These are phyloP conservation scores for Enchytraeus crypticus DNA, from an alignment of 2,888 invertebrate species.

Conservation along the genomic window DNA sequence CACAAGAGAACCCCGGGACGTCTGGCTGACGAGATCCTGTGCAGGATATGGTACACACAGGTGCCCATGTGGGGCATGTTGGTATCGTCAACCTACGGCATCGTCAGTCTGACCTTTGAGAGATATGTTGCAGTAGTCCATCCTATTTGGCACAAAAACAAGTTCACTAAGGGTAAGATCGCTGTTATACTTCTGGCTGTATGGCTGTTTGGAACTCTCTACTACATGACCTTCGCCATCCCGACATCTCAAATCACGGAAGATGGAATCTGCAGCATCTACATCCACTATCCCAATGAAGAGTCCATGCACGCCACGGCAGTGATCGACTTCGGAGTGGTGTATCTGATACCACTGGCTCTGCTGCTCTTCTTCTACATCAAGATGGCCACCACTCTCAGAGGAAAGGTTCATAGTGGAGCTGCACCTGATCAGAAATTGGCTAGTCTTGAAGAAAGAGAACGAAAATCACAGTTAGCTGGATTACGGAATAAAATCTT, in stretches of 20 bases:
- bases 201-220: constrained; percentile 10
- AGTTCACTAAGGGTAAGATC: constrained; percentile 2
- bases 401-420: constrained; percentile 1
- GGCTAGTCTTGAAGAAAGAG: background rate
- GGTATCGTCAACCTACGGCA: constrained; percentile 17
- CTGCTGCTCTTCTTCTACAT: constrained; percentile 9
- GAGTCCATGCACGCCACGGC: background rate
- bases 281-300: constrained; percentile 4
- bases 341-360: constrained; percentile 14
- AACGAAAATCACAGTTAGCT: too few species aligned
- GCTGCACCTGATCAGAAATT: too few species aligned
- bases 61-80: constrained; percentile 11
- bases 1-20: background rate
- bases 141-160: constrained; percentile 14
- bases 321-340: constrained; percentile 5
- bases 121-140: constrained; percentile 17
- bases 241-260: constrained; percentile 5
- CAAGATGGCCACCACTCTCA: constrained; percentile 9
- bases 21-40: constrained; percentile 9
- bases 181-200: background rate
- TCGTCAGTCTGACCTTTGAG: constrained; percentile 19
- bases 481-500: too few species aligned
- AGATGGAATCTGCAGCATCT: constrained; percentile 1
- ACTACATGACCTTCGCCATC: constrained; percentile 11
- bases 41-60: constrained; percentile 16